A percentile compares a stretch with the other conserved stretches of the same genome.
Evolutionary conservation across 2,888 invertebrate species (phyloP).

Genomic region (Acrocera orbiculus): DNA sequence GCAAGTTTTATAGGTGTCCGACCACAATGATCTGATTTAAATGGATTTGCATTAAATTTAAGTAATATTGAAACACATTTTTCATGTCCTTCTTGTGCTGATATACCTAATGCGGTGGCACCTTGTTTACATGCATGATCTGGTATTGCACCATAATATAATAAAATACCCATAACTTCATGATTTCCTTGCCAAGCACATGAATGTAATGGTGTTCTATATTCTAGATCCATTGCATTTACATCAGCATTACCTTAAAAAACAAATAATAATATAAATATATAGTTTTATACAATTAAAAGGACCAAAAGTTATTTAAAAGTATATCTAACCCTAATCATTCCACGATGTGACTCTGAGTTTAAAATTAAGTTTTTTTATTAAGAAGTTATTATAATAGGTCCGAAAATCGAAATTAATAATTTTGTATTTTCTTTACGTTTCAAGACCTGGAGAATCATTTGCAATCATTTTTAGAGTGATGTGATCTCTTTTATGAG

Average conservation of each 20-base stretch:
- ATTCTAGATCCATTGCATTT: conserved; percentile 74
- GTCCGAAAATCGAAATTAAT: too few relatives aligned
- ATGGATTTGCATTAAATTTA: conserved; percentile 70
- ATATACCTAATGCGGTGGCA: conserved; percentile 86
- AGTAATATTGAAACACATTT: conserved; percentile 70
- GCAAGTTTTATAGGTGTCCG: conserved; percentile 78
- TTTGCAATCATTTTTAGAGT: too few relatives aligned
- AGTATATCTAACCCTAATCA: background rate
- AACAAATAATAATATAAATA: background rate
- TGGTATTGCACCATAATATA: conserved; percentile 65
- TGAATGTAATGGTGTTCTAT: conserved; percentile 79
- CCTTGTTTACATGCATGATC: conserved; percentile 91
- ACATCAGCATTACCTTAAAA: conserved; percentile 57
- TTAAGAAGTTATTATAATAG: too few relatives aligned
- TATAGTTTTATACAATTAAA: background rate
- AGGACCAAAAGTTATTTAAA: background rate
- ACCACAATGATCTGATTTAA: conserved; percentile 72
- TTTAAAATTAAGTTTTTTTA: too few relatives aligned
- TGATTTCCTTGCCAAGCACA: conserved; percentile 93
- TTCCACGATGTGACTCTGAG: background rate
- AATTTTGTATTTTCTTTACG: too few relatives aligned
- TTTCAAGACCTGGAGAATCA: too few relatives aligned
- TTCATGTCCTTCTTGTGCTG: conserved; percentile 90
- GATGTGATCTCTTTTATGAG: too few relatives aligned
- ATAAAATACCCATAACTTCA: conserved; percentile 59